Evolutionary conservation across 2,888 invertebrate genomes (phyloP).

Genomic region (Pseudeuparius sepicola): DNA sequence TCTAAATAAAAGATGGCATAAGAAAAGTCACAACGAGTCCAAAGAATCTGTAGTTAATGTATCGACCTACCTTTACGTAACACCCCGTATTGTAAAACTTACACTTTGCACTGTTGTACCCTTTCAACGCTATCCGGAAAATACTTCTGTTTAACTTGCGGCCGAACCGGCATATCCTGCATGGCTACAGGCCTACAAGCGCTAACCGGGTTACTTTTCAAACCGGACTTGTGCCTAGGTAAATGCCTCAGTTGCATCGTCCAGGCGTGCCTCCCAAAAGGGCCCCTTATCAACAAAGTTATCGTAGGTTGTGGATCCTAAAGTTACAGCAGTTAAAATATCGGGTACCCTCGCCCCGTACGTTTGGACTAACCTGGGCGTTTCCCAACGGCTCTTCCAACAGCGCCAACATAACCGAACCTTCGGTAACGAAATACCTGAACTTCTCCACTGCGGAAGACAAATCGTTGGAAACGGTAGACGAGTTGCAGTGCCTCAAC

Average conservation of each 20-base stretch:
- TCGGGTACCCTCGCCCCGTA: no score
- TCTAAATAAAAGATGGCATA: no score
- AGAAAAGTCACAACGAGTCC: no score
- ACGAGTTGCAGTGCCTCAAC: conserved; percentile 61
- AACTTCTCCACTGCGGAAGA: conserved; percentile 60
- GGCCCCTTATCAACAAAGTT: conserved; percentile 77
- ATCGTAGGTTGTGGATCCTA: conserved; percentile 92
- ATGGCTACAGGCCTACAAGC: conserved; percentile 66
- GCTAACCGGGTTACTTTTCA: conserved; percentile 52
- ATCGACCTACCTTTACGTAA: conserved; percentile 3
- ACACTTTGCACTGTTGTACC: conserved; percentile 74
- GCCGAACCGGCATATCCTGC: conserved; percentile 57
- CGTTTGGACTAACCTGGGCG: conserved; percentile 32
- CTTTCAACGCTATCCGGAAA: conserved; percentile 74
- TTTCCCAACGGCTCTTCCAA: conserved; percentile 88
- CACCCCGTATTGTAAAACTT: conserved; percentile 29
- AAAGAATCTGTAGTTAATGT: no score
- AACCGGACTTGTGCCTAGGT: conserved; percentile 70
- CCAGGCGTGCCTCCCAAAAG: conserved; percentile 94
- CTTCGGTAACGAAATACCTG: conserved; percentile 86
- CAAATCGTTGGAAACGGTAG: conserved; percentile 42
- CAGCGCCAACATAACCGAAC: conserved; percentile 77
- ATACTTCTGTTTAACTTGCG: conserved; percentile 60
- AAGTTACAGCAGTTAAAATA: conserved; percentile 10
- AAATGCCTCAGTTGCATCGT: conserved; percentile 79